Evolutionary conservation across 2,113 vertebrate species (phyloP).

Genomic region (Oryzias javanicus): DNA sequence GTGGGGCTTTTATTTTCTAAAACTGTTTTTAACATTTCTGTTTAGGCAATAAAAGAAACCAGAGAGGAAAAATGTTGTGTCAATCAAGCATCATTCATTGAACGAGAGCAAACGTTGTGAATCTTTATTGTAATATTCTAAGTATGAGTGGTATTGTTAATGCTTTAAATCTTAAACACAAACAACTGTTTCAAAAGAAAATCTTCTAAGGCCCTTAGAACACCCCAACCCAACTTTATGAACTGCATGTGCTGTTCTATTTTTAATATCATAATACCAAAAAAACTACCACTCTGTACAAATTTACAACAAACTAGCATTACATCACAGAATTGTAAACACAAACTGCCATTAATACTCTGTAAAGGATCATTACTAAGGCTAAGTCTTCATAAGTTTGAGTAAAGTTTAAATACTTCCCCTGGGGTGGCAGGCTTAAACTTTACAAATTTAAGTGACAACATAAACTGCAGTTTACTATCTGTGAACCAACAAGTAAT

Average conservation of each 20-base stretch:
- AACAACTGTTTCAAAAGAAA: not conserved
- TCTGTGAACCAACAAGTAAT: not conserved
- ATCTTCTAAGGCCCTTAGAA: too few relatives aligned
- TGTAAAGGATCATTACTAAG: conserved; percentile 54
- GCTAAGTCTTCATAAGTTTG: conserved; percentile 23
- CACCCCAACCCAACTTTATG: too few relatives aligned
- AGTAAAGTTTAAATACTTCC: conserved; percentile 15
- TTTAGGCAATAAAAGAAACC: too few relatives aligned
- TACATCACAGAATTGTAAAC: conserved; percentile 42
- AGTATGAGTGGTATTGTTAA: not conserved
- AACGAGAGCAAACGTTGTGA: not conserved
- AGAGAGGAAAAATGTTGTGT: too few relatives aligned
- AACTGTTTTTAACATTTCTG: conserved; percentile 1
- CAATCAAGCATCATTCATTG: too few relatives aligned
- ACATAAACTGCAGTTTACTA: not conserved
- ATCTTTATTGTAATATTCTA: not conserved
- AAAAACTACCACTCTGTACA: conserved; percentile 36
- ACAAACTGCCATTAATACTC: conserved; percentile 47
- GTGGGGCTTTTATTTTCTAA: conserved; percentile 2
- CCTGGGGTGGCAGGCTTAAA: not conserved
- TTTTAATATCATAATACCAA: conserved; percentile 36
- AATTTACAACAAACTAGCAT: conserved; percentile 34
- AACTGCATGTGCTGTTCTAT: conserved; percentile 30
- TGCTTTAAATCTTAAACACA: not conserved
- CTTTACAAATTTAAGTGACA: not conserved